A percentile compares a stretch with the other conserved stretches of the same genome.
These are phyloP conservation scores for Sebastes hubbsi DNA, from an alignment of 2,797 vertebrate species.

Conservation along the genomic window DNA sequence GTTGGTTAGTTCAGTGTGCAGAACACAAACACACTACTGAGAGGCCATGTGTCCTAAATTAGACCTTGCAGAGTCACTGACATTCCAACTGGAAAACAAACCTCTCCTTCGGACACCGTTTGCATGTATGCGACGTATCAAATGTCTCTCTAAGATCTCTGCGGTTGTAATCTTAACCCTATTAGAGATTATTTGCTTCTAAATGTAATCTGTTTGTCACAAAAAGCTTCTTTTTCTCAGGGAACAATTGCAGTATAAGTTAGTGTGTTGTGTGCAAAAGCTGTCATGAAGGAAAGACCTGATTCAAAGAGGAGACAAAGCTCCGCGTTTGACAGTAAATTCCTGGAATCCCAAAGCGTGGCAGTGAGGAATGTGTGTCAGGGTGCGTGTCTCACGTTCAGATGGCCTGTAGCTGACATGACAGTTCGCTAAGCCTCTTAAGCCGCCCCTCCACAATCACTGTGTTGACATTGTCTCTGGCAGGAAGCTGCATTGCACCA, in stretches of 20 bases:
- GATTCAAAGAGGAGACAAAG: constrained; percentile 28
- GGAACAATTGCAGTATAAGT: not conserved
- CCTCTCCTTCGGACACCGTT: not conserved
- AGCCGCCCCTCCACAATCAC: constrained; percentile 42
- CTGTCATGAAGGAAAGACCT: not conserved
- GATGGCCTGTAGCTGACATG: constrained; percentile 61
- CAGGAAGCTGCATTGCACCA: constrained; percentile 33
- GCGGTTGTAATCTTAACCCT: not conserved
- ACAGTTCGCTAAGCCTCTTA: constrained; percentile 72
- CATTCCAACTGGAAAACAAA: constrained; percentile 26
- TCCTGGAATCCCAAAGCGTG: constrained; percentile 33
- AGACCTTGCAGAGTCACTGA: constrained; percentile 51
- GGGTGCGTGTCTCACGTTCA: constrained; percentile 52
- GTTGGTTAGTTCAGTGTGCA: constrained; percentile 10
- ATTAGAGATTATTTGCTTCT: not conserved
- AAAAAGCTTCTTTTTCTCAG: not conserved
- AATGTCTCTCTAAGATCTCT: constrained; percentile 18
- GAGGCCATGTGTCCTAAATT: constrained; percentile 67
- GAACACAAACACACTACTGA: constrained; percentile 47
- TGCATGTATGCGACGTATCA: constrained; percentile 4
- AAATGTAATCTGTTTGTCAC: not conserved
- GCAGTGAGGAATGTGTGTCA: constrained; percentile 36
- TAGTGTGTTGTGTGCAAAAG: not conserved
- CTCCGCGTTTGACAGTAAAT: constrained; percentile 40
- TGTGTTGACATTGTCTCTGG: constrained; percentile 53